Evolutionary conservation across 2,888 invertebrate genomes (phyloP).

Genomic region (Acanthacorydalis orientalis): DNA sequence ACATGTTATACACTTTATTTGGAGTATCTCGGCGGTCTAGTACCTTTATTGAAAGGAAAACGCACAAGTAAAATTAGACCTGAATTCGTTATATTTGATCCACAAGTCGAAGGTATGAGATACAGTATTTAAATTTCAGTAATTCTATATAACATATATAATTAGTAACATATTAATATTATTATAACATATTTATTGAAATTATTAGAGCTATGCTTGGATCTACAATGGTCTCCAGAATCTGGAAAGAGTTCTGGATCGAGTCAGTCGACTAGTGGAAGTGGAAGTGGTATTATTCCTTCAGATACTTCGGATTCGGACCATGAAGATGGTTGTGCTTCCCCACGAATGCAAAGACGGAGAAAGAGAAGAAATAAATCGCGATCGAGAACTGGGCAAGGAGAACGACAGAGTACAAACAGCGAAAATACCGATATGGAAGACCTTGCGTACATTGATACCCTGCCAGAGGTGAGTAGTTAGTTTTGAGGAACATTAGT

Average conservation of each 20-base stretch:
- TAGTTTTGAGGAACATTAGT: conserved; percentile 5
- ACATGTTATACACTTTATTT: conserved; percentile 80
- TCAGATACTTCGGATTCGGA: conserved; percentile 52
- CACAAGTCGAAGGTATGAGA: conserved; percentile 56
- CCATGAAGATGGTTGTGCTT: conserved; percentile 53
- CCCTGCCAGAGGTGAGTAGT: conserved; percentile 57
- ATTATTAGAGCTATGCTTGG: conserved; percentile 8
- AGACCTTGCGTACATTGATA: conserved; percentile 68
- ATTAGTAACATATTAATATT: background rate
- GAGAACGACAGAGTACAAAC: conserved; percentile 16
- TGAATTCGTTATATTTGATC: conserved; percentile 95
- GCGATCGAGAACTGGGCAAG: conserved; percentile 27
- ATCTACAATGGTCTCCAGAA: conserved; percentile 26
- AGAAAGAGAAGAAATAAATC: conserved; percentile 34
- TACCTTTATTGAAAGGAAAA: conserved; percentile 89
- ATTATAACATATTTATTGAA: background rate
- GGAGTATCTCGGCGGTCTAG: conserved; percentile 90
- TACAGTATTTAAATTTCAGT: conserved; percentile 3
- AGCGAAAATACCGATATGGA: conserved; percentile 23
- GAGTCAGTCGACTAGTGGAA: conserved; percentile 28
- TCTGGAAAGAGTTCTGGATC: conserved; percentile 35
- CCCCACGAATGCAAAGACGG: conserved; percentile 64
- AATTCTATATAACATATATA: background rate
- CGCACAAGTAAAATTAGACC: conserved; percentile 92
- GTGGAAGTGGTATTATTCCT: conserved; percentile 27